These are phyloP conservation scores for Camponotus fellah DNA, from an alignment of 2,888 invertebrate genomes.

Conservation along the genomic window DNA sequence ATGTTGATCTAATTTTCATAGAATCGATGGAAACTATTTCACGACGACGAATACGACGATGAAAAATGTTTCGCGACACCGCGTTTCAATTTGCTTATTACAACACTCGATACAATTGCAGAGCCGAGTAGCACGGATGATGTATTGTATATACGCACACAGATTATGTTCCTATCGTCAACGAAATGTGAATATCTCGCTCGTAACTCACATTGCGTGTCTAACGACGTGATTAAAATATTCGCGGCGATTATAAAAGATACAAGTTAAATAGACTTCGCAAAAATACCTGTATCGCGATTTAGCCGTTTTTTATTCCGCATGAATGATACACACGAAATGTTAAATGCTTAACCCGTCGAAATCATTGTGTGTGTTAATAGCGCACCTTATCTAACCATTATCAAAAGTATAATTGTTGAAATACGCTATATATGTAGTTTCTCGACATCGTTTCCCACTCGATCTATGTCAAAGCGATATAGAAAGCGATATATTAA, in stretches of 20 bases:
- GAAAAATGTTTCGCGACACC: slow-evolving; percentile 39
- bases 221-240: slow-evolving; percentile 30
- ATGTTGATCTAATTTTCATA: slow-evolving; percentile 28
- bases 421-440: not conserved
- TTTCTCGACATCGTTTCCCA: not conserved
- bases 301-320: not conserved
- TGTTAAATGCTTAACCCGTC: not conserved
- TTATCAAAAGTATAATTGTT: not conserved
- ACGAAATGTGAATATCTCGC: slow-evolving; percentile 20
- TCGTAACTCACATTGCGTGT: slow-evolving; percentile 12
- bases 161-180: slow-evolving; percentile 24
- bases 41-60: not conserved
- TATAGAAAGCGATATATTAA: not conserved
- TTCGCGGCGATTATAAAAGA: slow-evolving; percentile 20
- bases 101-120: slow-evolving; percentile 36
- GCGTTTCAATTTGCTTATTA: slow-evolving; percentile 46
- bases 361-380: slow-evolving; percentile 10
- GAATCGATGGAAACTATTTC: slow-evolving; percentile 22
- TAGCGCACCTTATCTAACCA: not conserved
- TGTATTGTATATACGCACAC: slow-evolving; percentile 34
- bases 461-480: not conserved
- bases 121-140: slow-evolving; percentile 24
- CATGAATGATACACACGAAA: not conserved
- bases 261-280: not conserved
- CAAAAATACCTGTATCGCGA: slow-evolving; percentile 1